Conservation (phyloP, 1,140 invertebrate species). For the Wasmannia auropunctata region DNA sequence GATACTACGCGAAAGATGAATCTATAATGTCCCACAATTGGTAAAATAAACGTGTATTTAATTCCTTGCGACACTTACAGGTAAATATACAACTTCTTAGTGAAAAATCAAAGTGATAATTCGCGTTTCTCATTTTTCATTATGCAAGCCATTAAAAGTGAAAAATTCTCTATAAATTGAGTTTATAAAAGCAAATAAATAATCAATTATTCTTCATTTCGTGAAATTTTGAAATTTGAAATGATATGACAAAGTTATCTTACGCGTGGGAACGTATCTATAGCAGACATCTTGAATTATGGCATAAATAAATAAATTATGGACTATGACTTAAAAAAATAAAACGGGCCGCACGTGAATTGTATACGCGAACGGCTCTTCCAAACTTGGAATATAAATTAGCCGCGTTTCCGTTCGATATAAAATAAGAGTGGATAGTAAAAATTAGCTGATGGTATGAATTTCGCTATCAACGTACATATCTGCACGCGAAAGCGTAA, state of each 20-base stretch:
- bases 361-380: not conserved
- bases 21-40: too few relatives aligned
- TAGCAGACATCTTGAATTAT: not conserved
- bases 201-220: not conserved
- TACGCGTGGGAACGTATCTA: not conserved
- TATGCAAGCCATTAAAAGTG: not conserved
- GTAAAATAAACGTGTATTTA: not conserved
- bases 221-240: too few relatives aligned
- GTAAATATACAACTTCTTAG: not conserved
- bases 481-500: not conserved
- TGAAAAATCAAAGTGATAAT: not conserved
- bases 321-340: not conserved
- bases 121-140: not conserved
- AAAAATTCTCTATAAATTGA: not conserved
- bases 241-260: not conserved
- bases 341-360: not conserved
- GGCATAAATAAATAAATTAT: not conserved
- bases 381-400: not conserved
- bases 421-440: not conserved
- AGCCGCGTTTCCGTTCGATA: not conserved
- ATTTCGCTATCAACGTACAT: not conserved
- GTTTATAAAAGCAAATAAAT: not conserved
- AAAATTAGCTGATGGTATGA: not conserved
- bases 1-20: not conserved
- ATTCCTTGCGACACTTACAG: not conserved